Conservation (phyloP, 1,140 invertebrate species). For the Charaxes varanes region DNA sequence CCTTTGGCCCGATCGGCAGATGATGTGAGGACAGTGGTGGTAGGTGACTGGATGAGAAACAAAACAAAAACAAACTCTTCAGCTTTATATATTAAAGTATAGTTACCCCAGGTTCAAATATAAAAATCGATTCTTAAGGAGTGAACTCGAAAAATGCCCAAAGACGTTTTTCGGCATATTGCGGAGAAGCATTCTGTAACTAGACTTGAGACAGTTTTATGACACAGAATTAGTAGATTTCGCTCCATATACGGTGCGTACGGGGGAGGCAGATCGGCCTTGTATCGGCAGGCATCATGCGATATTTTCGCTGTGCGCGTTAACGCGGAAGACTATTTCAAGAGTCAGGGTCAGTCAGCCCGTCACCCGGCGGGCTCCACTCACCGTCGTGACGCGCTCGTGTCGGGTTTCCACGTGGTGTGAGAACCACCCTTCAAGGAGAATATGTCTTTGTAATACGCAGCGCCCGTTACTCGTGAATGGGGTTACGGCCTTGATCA, state of each 20-base stretch:
- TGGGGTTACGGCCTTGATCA: not conserved
- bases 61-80: no score
- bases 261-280: constrained; percentile 48
- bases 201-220: no score
- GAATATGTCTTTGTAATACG: constrained; percentile 1
- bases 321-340: constrained; percentile 73
- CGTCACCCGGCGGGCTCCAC: constrained; percentile 45
- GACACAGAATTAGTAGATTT: constrained; percentile 24
- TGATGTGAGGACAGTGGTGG: no score
- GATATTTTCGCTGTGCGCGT: constrained; percentile 67
- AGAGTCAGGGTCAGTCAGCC: constrained; percentile 65
- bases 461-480: not conserved
- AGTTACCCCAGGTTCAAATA: no score
- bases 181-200: no score
- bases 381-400: constrained; percentile 37
- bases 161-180: no score
- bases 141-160: no score
- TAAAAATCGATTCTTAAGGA: no score
- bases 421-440: constrained; percentile 11
- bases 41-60: no score
- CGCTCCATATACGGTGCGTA: constrained; percentile 43
- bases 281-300: constrained; percentile 60
- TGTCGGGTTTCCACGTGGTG: constrained; percentile 43
- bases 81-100: no score
- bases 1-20: no score